A percentile compares a stretch with the other conserved stretches of the same genome.
These are phyloP conservation scores for Toxotes jaculatrix DNA, from an alignment of 2,113 vertebrate genomes.

Conservation along the genomic window DNA sequence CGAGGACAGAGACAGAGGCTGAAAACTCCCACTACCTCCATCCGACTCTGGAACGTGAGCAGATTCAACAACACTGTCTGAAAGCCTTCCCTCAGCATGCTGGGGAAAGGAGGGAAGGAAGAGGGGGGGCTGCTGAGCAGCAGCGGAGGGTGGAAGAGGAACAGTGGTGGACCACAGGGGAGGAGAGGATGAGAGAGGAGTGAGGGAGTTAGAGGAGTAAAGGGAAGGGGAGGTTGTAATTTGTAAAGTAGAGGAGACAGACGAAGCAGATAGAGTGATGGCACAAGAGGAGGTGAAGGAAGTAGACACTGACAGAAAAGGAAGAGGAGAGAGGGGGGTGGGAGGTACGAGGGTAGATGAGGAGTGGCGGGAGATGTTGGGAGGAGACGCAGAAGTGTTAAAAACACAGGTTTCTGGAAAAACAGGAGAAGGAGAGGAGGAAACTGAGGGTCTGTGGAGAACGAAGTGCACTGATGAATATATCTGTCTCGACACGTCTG, in stretches of 20 bases:
- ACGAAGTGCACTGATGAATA: neutral
- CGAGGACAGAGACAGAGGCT: neutral
- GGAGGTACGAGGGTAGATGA: neutral
- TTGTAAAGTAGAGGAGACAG: neutral
- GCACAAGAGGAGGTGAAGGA: neutral
- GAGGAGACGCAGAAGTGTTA: neutral
- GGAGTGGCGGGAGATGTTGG: neutral
- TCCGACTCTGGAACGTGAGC: constrained; percentile 10
- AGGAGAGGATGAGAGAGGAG: neutral
- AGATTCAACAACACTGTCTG: neutral
- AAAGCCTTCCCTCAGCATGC: neutral
- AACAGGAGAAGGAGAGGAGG: neutral
- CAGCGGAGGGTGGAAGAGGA: constrained; percentile 5
- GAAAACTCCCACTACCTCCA: neutral
- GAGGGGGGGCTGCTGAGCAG: neutral
- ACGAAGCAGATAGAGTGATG: neutral
- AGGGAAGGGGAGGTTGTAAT: neutral
- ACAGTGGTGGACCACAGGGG: neutral
- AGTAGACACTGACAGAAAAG: neutral
- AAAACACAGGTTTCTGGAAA: neutral
- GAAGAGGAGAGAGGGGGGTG: neutral
- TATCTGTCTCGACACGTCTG: neutral
- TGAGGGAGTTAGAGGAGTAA: neutral
- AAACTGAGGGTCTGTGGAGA: neutral
- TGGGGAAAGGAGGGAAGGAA: neutral